phyloP scores from a whole-genome alignment of 2,888 invertebrate genomes.

The Clivina fossor region DNA sequence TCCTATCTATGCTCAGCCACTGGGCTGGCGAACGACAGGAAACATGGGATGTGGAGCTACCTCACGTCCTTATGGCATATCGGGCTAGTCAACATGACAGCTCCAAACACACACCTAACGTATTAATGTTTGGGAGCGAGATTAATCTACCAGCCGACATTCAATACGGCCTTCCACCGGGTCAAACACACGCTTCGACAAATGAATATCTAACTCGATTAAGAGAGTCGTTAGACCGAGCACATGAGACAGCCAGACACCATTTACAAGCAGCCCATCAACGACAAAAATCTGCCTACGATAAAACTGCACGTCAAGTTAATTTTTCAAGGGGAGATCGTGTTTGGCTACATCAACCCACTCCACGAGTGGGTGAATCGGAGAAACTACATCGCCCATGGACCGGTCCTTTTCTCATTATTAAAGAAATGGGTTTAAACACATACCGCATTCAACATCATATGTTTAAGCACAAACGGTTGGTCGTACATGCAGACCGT shows the following conservation, averaged over 20 bases:
- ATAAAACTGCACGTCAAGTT: not conserved
- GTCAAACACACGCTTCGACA: not conserved
- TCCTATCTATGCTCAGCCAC: not conserved
- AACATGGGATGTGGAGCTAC: conserved; percentile 2
- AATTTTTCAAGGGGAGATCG: not conserved
- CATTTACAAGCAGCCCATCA: not conserved
- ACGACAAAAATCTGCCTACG: not conserved
- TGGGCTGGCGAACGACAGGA: not conserved
- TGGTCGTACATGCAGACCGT: not conserved
- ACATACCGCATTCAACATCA: not conserved
- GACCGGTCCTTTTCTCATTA: not conserved
- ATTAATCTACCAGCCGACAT: not conserved
- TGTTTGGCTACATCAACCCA: conserved; percentile 5
- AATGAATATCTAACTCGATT: not conserved
- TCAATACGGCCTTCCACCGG: not conserved
- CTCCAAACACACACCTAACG: not conserved
- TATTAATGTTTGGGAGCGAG: not conserved
- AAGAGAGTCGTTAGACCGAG: not conserved
- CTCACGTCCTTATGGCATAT: conserved; percentile 3
- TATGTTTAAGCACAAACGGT: not conserved
- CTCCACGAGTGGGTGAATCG: not conserved
- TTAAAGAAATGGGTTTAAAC: not conserved
- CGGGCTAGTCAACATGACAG: not conserved
- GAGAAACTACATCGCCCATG: conserved; percentile 2
- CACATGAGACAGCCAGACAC: not conserved